phyloP scores from a whole-genome alignment of 2,797 vertebrate species.

The Squalus acanthias region DNA sequence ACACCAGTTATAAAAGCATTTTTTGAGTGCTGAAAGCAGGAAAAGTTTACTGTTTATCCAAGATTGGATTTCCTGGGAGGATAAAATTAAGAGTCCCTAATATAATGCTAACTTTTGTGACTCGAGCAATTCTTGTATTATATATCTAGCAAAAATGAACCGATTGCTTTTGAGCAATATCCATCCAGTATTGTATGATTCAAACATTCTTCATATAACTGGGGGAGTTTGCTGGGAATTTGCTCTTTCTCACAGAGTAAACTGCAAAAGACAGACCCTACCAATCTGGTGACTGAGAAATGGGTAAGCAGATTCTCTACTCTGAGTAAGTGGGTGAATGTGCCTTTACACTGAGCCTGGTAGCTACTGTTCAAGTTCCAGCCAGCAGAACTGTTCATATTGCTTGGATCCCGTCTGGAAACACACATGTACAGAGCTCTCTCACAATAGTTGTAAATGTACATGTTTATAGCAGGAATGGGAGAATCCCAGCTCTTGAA shows the following conservation, averaged over 20 bases:
- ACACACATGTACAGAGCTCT: not conserved
- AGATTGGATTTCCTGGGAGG: not conserved
- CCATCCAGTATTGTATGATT: not conserved
- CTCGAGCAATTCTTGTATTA: not conserved
- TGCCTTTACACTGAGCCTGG: not conserved
- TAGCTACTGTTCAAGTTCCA: not conserved
- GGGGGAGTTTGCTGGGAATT: not conserved
- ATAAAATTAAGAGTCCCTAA: not conserved
- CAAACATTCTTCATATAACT: not conserved
- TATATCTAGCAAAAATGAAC: not conserved
- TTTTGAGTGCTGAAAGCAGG: not conserved
- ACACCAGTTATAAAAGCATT: not conserved
- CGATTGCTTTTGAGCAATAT: not conserved
- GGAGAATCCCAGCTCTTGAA: not conserved
- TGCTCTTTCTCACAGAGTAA: not conserved
- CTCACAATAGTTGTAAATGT: not conserved
- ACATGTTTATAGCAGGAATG: not conserved
- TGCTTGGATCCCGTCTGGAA: not conserved
- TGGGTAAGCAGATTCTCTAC: too few relatives aligned
- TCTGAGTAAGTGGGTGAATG: not conserved
- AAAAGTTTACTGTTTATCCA: not conserved
- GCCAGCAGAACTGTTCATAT: not conserved
- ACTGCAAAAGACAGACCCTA: not conserved
- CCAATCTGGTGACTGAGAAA: not conserved
- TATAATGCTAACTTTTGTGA: not conserved